Percentiles rank a stretch among this genome's conserved stretches.
phyloP scores from a whole-genome alignment of 2,797 vertebrate genomes.

The Scolopax bukidnonensis region DNA sequence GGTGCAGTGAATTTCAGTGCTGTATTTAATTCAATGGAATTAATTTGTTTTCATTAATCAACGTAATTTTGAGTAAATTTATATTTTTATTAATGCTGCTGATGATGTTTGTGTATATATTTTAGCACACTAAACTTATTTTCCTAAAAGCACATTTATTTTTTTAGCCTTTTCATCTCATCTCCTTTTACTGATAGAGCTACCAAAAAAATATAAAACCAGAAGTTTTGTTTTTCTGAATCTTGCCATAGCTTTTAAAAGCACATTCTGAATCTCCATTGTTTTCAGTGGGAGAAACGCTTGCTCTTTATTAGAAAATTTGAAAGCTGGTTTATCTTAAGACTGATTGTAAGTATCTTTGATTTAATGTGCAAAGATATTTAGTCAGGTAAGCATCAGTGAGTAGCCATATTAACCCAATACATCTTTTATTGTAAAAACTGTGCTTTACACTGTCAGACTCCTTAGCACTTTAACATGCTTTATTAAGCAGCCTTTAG shows the following conservation, averaged over 20 bases:
- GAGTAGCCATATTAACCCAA: slow-evolving; percentile 98
- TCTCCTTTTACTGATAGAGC: slow-evolving; percentile 48
- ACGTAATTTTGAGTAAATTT: slow-evolving; percentile 61
- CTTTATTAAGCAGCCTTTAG: slow-evolving; percentile 98
- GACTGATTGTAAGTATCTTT: slow-evolving; percentile 90
- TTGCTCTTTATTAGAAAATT: slow-evolving; percentile 72
- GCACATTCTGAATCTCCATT: slow-evolving; percentile 40
- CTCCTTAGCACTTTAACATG: slow-evolving; percentile 94
- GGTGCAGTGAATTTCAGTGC: slow-evolving; percentile 63
- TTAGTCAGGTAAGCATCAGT: slow-evolving; percentile 99
- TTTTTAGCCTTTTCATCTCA: slow-evolving; percentile 43
- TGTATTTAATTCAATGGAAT: slow-evolving; percentile 68
- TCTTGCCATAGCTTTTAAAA: slow-evolving; percentile 40
- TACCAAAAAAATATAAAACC: slow-evolving; percentile 62
- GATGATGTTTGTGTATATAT: slow-evolving; percentile 11
- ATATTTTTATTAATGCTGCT: slow-evolving; percentile 64
- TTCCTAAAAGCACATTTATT: background rate
- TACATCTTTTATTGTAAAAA: slow-evolving; percentile 99
- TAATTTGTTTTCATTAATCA: slow-evolving; percentile 69
- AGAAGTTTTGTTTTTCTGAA: slow-evolving; percentile 48
- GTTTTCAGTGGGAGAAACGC: slow-evolving; percentile 42
- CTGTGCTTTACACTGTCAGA: slow-evolving; percentile 94
- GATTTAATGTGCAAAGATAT: slow-evolving; percentile 91
- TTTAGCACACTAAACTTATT: slow-evolving; percentile 40
- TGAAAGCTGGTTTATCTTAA: slow-evolving; percentile 82